A percentile compares a stretch with the other conserved stretches of the same genome.
phyloP scores from a whole-genome alignment of 2,797 vertebrate species.

The Pseudochirops cupreus region DNA sequence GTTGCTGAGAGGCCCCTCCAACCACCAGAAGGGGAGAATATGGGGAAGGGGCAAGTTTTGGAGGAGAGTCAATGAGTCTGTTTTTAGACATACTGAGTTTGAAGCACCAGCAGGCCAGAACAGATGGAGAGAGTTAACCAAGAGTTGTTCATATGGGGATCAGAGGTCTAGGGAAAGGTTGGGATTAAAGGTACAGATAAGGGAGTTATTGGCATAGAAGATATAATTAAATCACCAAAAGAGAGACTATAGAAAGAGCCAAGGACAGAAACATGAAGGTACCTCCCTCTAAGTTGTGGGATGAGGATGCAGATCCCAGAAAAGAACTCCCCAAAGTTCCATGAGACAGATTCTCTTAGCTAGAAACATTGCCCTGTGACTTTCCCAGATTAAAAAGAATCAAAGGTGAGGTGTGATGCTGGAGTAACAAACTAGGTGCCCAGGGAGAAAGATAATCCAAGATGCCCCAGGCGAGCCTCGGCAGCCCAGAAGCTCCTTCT shows the following conservation, averaged over 20 bases:
- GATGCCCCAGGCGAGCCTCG: background rate
- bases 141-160: background rate
- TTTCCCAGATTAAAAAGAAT: background rate
- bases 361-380: background rate
- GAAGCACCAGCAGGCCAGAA: background rate
- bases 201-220: background rate
- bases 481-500: background rate
- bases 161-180: background rate
- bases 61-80: background rate
- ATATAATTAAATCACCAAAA: background rate
- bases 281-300: background rate
- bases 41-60: background rate
- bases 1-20: background rate
- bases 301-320: background rate
- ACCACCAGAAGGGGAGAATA: background rate
- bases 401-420: background rate
- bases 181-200: background rate
- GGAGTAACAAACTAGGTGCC: background rate
- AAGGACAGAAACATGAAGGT: background rate
- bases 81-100: background rate
- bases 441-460: background rate
- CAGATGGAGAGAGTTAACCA: background rate
- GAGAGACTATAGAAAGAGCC: background rate
- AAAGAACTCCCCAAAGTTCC: background rate
- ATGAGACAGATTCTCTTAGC: background rate